Conservation (phyloP, 2,888 invertebrate species). For the Orchesella flavescens region DNA sequence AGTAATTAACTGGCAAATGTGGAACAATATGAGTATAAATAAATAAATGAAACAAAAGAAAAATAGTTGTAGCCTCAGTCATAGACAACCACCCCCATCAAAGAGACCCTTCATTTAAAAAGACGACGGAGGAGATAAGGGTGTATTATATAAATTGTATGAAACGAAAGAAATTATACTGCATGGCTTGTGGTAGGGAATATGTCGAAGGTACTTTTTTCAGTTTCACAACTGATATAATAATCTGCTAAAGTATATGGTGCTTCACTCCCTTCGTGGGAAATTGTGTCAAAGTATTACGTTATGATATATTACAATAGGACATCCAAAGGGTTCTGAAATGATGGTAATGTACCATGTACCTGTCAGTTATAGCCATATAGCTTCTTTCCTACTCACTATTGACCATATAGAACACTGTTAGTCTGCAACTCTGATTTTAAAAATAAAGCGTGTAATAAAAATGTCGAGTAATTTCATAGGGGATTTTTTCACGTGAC, state of each 20-base stretch:
- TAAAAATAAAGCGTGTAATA: slow-evolving; percentile 38
- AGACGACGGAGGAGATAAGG: slow-evolving; percentile 27
- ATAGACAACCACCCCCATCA: slow-evolving; percentile 32
- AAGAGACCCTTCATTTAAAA: slow-evolving; percentile 36
- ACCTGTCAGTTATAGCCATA: neutral
- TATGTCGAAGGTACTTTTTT: slow-evolving; percentile 52
- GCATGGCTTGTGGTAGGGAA: slow-evolving; percentile 38
- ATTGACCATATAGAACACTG: neutral
- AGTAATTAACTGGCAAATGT: slow-evolving; percentile 56
- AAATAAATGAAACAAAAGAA: slow-evolving; percentile 39
- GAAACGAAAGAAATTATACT: slow-evolving; percentile 21
- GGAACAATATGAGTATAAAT: slow-evolving; percentile 45
- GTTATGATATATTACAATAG: slow-evolving; percentile 58
- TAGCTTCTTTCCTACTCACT: neutral
- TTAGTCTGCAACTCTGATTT: neutral
- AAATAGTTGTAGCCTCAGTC: neutral
- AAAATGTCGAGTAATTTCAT: slow-evolving; percentile 53
- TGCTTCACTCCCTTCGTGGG: slow-evolving; percentile 48
- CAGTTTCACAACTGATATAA: slow-evolving; percentile 58
- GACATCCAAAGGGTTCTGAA: slow-evolving; percentile 26
- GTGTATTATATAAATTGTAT: slow-evolving; percentile 12
- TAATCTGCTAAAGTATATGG: slow-evolving; percentile 44
- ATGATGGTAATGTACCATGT: neutral
- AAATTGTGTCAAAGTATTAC: slow-evolving; percentile 67
- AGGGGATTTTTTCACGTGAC: slow-evolving; percentile 45